Conservation (phyloP, 2,113 vertebrate genomes). For the Gallinago paraguaiae region DNA sequence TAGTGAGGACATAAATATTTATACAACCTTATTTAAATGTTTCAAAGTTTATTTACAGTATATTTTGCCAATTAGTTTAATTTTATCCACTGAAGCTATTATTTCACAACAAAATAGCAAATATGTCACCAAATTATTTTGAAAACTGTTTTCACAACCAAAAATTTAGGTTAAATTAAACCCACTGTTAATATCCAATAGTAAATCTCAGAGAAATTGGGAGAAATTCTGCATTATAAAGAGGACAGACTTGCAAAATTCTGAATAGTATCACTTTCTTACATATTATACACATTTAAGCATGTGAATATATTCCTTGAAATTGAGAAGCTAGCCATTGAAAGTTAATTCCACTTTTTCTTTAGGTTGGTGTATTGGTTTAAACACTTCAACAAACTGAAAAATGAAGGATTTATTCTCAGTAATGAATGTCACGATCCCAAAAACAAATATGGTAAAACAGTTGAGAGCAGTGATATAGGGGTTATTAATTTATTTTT, state of each 20-base stretch:
- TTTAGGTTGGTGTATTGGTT: background rate
- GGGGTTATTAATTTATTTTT: background rate
- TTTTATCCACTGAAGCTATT: background rate
- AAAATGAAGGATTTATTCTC: constrained; percentile 58
- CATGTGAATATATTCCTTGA: background rate
- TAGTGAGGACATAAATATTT: background rate
- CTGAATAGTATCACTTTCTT: background rate
- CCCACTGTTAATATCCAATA: background rate
- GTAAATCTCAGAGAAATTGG: background rate
- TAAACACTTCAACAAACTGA: constrained; percentile 27
- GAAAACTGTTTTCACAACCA: background rate
- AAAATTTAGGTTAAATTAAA: background rate
- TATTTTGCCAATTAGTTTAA: background rate
- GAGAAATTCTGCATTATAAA: background rate
- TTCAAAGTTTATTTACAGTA: background rate
- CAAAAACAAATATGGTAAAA: constrained; percentile 31
- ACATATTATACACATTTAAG: background rate
- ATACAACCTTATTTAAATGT: background rate
- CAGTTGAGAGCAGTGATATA: background rate
- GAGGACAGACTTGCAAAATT: background rate
- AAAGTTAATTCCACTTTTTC: constrained; percentile 41
- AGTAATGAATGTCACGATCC: constrained; percentile 41
- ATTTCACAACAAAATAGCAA: background rate
- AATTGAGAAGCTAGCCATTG: background rate
- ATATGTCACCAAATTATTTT: background rate